Conservation (phyloP, 2,888 invertebrate species). For the Glaucopsyche alexis region DNA sequence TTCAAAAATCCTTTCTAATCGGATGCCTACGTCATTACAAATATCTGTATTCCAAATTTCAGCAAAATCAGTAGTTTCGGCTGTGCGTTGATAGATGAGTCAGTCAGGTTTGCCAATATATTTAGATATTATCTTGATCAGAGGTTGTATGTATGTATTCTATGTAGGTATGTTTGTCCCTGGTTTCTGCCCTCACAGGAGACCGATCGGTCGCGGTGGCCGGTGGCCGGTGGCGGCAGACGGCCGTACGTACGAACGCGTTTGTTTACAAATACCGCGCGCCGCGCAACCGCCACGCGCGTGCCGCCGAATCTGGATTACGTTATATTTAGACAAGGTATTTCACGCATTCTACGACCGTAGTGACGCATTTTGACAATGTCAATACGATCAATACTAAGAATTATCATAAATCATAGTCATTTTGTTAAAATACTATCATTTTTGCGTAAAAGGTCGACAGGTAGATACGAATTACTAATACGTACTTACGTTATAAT, state of each 20-base stretch:
- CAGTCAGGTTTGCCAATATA: too few species aligned
- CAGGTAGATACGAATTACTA: too few species aligned
- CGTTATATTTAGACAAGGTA: not conserved
- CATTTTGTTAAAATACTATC: too few species aligned
- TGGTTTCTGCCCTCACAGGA: not conserved
- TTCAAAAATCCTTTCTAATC: too few species aligned
- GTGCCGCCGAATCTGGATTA: not conserved
- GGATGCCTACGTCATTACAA: too few species aligned
- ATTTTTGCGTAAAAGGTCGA: too few species aligned
- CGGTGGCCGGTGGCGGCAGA: not conserved
- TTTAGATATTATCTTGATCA: too few species aligned
- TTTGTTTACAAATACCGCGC: slow-evolving; percentile 3
- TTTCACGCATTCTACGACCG: not conserved
- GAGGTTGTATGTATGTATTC: not conserved
- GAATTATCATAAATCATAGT: not conserved
- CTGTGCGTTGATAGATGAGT: too few species aligned
- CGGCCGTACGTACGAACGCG: not conserved
- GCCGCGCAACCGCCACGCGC: not conserved
- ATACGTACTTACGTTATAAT: too few species aligned
- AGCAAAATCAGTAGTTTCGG: too few species aligned
- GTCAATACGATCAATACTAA: not conserved
- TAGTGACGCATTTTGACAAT: not conserved
- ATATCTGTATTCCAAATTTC: too few species aligned
- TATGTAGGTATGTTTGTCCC: not conserved
- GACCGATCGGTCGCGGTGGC: not conserved